A percentile compares a stretch with the other conserved stretches of the same genome.
Evolutionary conservation across 2,797 vertebrate species (phyloP).

Genomic region (Ceyx erithaca): DNA sequence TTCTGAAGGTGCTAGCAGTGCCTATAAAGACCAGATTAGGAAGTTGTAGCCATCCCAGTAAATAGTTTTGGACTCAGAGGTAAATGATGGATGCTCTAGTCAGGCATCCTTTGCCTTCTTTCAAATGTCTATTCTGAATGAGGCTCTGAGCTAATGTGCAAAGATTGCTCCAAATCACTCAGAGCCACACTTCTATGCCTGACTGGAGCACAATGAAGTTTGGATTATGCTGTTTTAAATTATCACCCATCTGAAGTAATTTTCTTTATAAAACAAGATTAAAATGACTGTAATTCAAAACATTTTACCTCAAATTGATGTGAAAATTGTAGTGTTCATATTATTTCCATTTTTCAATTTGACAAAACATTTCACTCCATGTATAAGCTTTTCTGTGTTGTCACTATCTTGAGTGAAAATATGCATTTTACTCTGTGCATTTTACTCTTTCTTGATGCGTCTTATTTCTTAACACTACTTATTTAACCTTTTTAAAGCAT

Average conservation of each 20-base stretch:
- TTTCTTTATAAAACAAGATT: slow-evolving; percentile 71
- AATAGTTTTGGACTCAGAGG: neutral
- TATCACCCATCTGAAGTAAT: slow-evolving; percentile 68
- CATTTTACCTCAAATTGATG: slow-evolving; percentile 68
- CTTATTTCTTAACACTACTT: slow-evolving; percentile 46
- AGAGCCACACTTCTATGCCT: slow-evolving; percentile 5
- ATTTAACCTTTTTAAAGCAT: slow-evolving; percentile 41
- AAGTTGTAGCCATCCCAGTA: neutral
- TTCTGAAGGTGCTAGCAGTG: neutral
- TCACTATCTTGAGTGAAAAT: slow-evolving; percentile 60
- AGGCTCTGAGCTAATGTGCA: slow-evolving; percentile 8
- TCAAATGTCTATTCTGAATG: neutral
- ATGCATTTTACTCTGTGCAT: slow-evolving; percentile 37
- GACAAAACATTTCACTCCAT: slow-evolving; percentile 58
- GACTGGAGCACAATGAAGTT: slow-evolving; percentile 44
- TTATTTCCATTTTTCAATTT: slow-evolving; percentile 72
- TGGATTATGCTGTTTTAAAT: slow-evolving; percentile 69
- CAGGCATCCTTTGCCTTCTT: neutral
- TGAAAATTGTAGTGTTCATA: slow-evolving; percentile 72
- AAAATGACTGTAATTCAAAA: slow-evolving; percentile 76
- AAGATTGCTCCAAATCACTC: slow-evolving; percentile 43
- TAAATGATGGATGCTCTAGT: neutral
- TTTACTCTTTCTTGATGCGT: slow-evolving; percentile 50
- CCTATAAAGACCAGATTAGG: neutral
- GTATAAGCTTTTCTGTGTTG: slow-evolving; percentile 48